Conservation (phyloP, 2,888 invertebrate species). For the Hoplodrina blanda region DNA sequence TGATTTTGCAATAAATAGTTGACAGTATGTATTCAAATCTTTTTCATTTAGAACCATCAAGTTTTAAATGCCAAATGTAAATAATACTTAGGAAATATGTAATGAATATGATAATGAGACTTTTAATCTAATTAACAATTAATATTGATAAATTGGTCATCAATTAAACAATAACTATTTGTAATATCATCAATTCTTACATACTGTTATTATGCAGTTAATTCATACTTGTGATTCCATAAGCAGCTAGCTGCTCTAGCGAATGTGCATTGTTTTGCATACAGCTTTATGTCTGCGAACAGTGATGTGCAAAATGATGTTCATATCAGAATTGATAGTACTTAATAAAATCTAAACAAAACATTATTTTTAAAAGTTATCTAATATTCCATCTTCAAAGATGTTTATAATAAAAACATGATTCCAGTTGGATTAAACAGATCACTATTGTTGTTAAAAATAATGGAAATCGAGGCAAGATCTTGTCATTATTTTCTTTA, state of each 20-base stretch:
- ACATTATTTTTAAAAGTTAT: background rate
- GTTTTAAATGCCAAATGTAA: background rate
- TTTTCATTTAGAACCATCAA: background rate
- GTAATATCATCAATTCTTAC: slow-evolving; percentile 21
- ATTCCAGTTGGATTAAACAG: too few relatives aligned
- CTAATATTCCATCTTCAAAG: too few relatives aligned
- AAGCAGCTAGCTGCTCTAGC: slow-evolving; percentile 45
- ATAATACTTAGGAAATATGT: slow-evolving; percentile 1
- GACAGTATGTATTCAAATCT: background rate
- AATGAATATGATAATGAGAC: background rate
- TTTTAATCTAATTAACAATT: background rate
- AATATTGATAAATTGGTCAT: slow-evolving; percentile 12
- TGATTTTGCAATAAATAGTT: background rate
- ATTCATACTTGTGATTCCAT: slow-evolving; percentile 31
- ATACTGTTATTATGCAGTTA: slow-evolving; percentile 35
- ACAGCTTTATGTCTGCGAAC: slow-evolving; percentile 28
- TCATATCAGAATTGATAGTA: background rate
- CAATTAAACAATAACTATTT: slow-evolving; percentile 21
- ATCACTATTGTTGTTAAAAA: too few relatives aligned
- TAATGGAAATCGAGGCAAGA: too few relatives aligned
- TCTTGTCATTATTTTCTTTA: too few relatives aligned
- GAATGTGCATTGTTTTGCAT: slow-evolving; percentile 56
- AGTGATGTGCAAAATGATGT: slow-evolving; percentile 23
- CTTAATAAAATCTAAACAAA: background rate
- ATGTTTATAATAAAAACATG: background rate